These are phyloP conservation scores for Agelas oroides DNA, from an alignment of 37 sponge, comb jelly and placozoan genomes.

Conservation along the genomic window DNA sequence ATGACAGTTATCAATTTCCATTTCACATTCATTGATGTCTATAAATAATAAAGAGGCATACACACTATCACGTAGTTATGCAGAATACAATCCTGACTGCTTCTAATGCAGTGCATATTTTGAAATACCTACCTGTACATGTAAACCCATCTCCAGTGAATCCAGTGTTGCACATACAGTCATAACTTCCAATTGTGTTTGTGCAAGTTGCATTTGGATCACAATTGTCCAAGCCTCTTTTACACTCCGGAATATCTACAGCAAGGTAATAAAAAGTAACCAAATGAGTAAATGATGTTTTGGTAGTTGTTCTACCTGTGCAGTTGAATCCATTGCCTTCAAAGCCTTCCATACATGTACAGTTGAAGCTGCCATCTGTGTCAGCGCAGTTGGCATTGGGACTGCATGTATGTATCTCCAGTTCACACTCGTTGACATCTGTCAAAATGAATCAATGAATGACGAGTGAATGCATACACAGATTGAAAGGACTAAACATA, in stretches of 20 bases:
- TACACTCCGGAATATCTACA: slow-evolving; percentile 64
- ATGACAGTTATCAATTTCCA: not conserved
- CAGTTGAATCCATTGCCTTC: too few relatives aligned
- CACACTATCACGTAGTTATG: too few relatives aligned
- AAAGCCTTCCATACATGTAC: slow-evolving; percentile 2
- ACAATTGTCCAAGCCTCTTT: slow-evolving; percentile 14
- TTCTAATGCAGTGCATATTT: too few relatives aligned
- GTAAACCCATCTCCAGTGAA: slow-evolving; percentile 43
- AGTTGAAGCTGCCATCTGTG: slow-evolving; percentile 1
- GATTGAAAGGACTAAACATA: too few relatives aligned
- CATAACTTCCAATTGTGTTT: slow-evolving; percentile 45
- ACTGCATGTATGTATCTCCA: not conserved
- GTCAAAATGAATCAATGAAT: not conserved
- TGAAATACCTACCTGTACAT: too few relatives aligned
- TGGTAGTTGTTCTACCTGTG: too few relatives aligned
- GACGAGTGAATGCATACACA: too few relatives aligned
- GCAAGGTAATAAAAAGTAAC: too few relatives aligned
- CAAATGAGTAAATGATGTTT: too few relatives aligned
- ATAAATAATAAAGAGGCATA: too few relatives aligned
- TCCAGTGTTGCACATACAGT: slow-evolving; percentile 48
- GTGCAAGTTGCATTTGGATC: slow-evolving; percentile 19
- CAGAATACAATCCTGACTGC: too few relatives aligned
- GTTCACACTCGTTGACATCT: slow-evolving; percentile 10
- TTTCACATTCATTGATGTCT: too few relatives aligned
- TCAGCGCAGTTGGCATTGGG: slow-evolving; percentile 4